These are phyloP conservation scores for Drosophila glabriapex DNA, from an alignment of 2,888 invertebrate genomes.

Conservation along the genomic window DNA sequence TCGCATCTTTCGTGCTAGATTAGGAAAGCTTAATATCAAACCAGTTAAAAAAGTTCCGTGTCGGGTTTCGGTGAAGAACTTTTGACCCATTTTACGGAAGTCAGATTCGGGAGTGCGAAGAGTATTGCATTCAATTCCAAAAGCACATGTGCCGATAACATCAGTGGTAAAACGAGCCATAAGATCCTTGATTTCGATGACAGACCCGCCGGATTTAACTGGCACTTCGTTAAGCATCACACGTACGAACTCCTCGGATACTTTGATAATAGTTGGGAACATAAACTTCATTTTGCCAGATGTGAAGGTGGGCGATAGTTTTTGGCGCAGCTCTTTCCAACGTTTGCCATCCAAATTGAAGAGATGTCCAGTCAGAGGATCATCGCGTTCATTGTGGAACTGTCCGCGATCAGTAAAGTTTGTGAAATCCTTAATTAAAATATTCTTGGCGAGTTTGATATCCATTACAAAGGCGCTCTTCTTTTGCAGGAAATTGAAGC, in stretches of 20 bases:
- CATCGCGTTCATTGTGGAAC: slow-evolving; percentile 78
- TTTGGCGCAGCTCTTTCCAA: slow-evolving; percentile 85
- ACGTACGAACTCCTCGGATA: slow-evolving; percentile 58
- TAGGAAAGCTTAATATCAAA: slow-evolving; percentile 60
- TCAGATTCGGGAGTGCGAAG: slow-evolving; percentile 81
- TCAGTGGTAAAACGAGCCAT: slow-evolving; percentile 86
- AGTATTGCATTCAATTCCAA: slow-evolving; percentile 85
- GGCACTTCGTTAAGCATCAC: slow-evolving; percentile 55
- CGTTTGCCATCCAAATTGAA: slow-evolving; percentile 82
- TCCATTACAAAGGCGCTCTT: slow-evolving; percentile 63
- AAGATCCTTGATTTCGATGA: slow-evolving; percentile 85
- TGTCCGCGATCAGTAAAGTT: slow-evolving; percentile 84
- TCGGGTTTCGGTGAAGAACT: slow-evolving; percentile 39
- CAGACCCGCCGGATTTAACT: slow-evolving; percentile 12
- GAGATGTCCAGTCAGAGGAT: slow-evolving; percentile 83
- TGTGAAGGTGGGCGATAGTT: slow-evolving; percentile 82
- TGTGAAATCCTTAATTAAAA: slow-evolving; percentile 73
- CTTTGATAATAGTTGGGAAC: slow-evolving; percentile 67
- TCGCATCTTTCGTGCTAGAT: slow-evolving; percentile 65
- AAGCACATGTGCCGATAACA: slow-evolving; percentile 86
- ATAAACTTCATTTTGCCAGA: slow-evolving; percentile 79
- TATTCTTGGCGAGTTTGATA: slow-evolving; percentile 59
- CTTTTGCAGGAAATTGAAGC: slow-evolving; percentile 63
- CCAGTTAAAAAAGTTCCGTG: slow-evolving; percentile 47
- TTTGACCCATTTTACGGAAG: slow-evolving; percentile 76